phyloP scores from a whole-genome alignment of 2,888 invertebrate species.

The Eupelmus urozonus region DNA sequence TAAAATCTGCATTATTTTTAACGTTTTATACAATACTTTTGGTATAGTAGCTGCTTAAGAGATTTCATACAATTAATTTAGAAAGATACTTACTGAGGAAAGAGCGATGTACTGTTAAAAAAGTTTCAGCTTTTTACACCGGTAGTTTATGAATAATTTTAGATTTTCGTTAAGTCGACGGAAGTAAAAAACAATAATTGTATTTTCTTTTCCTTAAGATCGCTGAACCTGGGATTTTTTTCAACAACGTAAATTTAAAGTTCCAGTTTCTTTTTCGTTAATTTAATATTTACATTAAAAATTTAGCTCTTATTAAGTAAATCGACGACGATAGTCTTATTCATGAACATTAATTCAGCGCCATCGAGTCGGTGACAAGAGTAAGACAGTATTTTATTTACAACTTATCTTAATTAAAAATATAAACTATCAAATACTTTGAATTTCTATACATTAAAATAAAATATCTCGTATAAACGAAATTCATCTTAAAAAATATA shows the following conservation, averaged over 20 bases:
- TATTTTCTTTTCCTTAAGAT: slow-evolving; percentile 34
- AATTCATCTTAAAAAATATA: slow-evolving; percentile 2
- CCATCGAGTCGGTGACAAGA: slow-evolving; percentile 45
- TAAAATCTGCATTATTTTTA: slow-evolving; percentile 54
- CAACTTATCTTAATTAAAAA: slow-evolving; percentile 31
- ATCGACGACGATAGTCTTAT: slow-evolving; percentile 51
- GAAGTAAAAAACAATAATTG: slow-evolving; percentile 57
- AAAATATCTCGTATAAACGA: neutral
- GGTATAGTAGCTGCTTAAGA: slow-evolving; percentile 49
- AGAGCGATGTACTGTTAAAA: slow-evolving; percentile 41
- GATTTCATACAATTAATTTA: slow-evolving; percentile 56
- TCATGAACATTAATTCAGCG: slow-evolving; percentile 51
- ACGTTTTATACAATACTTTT: slow-evolving; percentile 60
- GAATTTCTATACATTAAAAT: neutral
- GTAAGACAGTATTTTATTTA: slow-evolving; percentile 52
- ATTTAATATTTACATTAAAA: slow-evolving; percentile 53
- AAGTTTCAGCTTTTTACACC: slow-evolving; percentile 41
- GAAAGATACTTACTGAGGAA: slow-evolving; percentile 58
- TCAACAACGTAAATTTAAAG: slow-evolving; percentile 31
- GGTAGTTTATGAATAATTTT: slow-evolving; percentile 35
- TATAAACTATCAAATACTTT: slow-evolving; percentile 22
- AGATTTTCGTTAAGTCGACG: slow-evolving; percentile 58
- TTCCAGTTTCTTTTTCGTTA: slow-evolving; percentile 26
- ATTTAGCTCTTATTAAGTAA: slow-evolving; percentile 39
- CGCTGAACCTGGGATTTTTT: slow-evolving; percentile 30